These are phyloP conservation scores for Condylura cristata DNA, from an alignment of 2,113 vertebrate genomes.

Conservation along the genomic window DNA sequence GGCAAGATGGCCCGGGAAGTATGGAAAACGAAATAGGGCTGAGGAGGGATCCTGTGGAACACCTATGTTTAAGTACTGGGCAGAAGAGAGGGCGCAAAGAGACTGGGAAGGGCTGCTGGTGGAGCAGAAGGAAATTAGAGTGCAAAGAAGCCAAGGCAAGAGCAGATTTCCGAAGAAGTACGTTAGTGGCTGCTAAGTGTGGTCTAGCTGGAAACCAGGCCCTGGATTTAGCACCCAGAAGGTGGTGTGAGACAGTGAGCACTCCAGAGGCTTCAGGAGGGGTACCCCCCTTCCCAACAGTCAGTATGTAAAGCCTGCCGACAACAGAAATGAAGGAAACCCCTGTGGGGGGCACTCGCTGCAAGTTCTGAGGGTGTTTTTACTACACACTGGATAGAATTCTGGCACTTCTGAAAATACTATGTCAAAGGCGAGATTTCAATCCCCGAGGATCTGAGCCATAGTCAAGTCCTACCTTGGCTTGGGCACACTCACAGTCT, in stretches of 20 bases:
- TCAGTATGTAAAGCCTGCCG: background rate
- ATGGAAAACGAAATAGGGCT: background rate
- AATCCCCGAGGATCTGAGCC: background rate
- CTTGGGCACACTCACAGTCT: slow-evolving; percentile 60
- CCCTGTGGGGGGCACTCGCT: background rate
- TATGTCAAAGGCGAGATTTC: background rate
- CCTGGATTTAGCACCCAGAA: background rate
- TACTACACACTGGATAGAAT: background rate
- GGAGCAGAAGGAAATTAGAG: background rate
- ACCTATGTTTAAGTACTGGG: fast-evolving
- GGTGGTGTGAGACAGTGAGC: fast-evolving
- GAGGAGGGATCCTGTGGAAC: fast-evolving
- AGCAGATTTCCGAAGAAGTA: background rate
- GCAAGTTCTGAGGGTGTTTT: no score
- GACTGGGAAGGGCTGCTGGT: background rate
- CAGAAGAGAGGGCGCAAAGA: fast-evolving
- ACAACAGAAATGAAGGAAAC: background rate
- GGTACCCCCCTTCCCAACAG: background rate
- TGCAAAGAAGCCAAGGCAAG: background rate
- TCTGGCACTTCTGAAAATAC: background rate
- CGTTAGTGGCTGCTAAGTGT: background rate
- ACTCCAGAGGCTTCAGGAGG: background rate
- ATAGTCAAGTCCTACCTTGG: slow-evolving; percentile 81
- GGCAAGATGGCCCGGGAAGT: background rate
- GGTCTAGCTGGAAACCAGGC: fast-evolving